Evolutionary conservation across 2,113 vertebrate genomes (phyloP).

Genomic region (Spea bombifrons): DNA sequence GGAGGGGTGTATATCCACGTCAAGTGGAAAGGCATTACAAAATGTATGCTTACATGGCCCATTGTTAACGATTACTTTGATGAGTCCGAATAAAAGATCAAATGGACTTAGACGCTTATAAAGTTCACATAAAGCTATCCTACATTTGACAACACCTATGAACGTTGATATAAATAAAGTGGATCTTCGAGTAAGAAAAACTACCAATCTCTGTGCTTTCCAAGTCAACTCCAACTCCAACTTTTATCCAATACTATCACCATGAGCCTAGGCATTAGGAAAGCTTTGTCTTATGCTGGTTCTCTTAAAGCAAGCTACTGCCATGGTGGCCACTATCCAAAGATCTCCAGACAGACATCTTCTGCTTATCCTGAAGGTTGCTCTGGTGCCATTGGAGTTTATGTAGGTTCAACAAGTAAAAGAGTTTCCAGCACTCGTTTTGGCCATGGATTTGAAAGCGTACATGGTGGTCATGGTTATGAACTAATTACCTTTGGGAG

Average conservation of each 20-base stretch:
- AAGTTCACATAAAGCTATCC: conserved; percentile 22
- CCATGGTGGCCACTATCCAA: neutral
- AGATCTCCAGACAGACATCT: neutral
- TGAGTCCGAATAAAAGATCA: conserved; percentile 11
- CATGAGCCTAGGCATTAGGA: conserved; percentile 1
- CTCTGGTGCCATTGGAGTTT: neutral
- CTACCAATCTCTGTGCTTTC: neutral
- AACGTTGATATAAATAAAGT: conserved; percentile 20
- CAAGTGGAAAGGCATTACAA: conserved; percentile 17
- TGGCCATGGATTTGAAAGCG: neutral
- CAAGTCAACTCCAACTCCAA: neutral
- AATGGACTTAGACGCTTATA: conserved; percentile 12
- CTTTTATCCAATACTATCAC: neutral
- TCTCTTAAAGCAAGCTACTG: neutral
- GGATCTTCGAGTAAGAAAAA: neutral
- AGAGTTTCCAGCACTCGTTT: neutral
- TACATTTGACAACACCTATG: conserved; percentile 1
- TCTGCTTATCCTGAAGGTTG: neutral
- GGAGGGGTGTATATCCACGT: neutral
- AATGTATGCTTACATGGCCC: neutral
- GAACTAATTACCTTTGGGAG: conserved; percentile 3
- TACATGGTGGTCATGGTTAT: neutral
- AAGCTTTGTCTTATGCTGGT: conserved; percentile 13
- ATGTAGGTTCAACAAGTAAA: conserved; percentile 2
- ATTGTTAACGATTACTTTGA: conserved; percentile 20